Conservation (phyloP, 2,113 vertebrate genomes). For the Sphyrna mokarran region DNA sequence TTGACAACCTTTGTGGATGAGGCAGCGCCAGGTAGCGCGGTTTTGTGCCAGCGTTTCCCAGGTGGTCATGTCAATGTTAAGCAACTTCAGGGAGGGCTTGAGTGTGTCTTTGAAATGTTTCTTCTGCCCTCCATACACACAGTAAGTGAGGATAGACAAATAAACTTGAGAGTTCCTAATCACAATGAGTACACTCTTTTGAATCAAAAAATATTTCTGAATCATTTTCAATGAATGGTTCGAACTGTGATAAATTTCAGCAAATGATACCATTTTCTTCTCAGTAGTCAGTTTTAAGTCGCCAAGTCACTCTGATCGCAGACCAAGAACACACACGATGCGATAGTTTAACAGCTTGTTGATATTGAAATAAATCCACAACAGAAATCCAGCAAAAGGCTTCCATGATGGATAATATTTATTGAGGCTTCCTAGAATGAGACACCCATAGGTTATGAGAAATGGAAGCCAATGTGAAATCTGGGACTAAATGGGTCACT, state of each 20-base stretch:
- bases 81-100: too few species aligned
- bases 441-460: slow-evolving; percentile 6
- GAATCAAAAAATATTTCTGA: neutral
- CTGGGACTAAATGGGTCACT: neutral
- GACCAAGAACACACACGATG: neutral
- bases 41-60: too few species aligned
- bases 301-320: neutral
- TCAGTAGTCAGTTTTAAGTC: neutral
- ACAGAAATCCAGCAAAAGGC: neutral
- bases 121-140: neutral
- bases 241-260: neutral
- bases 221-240: neutral
- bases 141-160: neutral
- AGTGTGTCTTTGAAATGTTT: too few species aligned
- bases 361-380: neutral
- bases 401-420: slow-evolving; percentile 16
- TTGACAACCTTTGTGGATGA: too few species aligned
- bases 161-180: neutral
- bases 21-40: too few species aligned
- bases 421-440: neutral
- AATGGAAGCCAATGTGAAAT: slow-evolving; percentile 18
- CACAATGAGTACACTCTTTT: neutral
- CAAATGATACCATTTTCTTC: neutral
- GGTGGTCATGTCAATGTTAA: too few species aligned
- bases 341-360: neutral